Evolutionary conservation across 2,888 invertebrate species (phyloP).

Genomic region (Spisula solida): DNA sequence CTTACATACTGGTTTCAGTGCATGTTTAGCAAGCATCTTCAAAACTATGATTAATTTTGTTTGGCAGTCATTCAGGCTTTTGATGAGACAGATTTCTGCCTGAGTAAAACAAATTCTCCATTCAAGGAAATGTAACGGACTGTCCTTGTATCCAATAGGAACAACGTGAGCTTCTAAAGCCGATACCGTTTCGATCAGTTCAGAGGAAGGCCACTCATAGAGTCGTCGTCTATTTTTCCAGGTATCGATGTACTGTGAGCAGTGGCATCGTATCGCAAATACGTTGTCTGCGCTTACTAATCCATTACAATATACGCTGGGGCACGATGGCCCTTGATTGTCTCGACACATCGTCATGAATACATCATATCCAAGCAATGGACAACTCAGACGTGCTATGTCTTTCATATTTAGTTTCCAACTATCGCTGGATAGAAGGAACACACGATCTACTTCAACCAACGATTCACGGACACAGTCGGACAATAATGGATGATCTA

Average conservation of each 20-base stretch:
- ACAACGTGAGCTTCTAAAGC: slow-evolving; percentile 1
- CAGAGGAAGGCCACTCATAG: slow-evolving; percentile 13
- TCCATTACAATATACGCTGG: too few relatives aligned
- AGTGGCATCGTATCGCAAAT: neutral
- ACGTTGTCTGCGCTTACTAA: neutral
- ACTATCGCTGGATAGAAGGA: neutral
- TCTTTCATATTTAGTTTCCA: neutral
- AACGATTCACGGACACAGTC: neutral
- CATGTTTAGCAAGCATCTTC: neutral
- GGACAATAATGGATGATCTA: neutral
- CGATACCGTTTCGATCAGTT: neutral
- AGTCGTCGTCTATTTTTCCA: neutral
- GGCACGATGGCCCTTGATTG: neutral
- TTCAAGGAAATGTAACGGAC: neutral
- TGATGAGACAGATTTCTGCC: neutral
- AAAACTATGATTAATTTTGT: neutral
- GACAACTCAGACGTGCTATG: neutral
- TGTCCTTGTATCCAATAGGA: slow-evolving; percentile 17
- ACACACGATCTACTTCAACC: neutral
- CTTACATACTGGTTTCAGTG: slow-evolving; percentile 7
- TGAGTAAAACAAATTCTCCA: slow-evolving; percentile 18
- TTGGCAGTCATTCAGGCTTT: slow-evolving; percentile 22
- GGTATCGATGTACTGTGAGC: neutral
- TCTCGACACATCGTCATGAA: neutral
- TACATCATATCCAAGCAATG: neutral